Base-by-base conservation (phyloP, 1,140 invertebrate species). In the Octopus sinensis region DNA sequence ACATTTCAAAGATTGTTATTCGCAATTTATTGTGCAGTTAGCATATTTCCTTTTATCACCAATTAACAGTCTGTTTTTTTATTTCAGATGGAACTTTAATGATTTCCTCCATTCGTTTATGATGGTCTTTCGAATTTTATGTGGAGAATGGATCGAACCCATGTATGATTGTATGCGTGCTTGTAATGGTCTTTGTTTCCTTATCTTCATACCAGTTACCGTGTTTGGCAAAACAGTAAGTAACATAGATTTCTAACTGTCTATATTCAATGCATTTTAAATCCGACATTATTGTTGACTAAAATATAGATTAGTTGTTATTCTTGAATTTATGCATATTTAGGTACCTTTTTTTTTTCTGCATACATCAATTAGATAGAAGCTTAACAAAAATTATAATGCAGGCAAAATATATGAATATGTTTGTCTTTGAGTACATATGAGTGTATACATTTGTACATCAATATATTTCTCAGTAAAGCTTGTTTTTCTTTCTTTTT, bases 131-230 rank as follows among this genome's bases (percentile, higher is more conserved):
- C 94, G 98, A 82, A 96, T 99, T 79, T 92, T 99, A 30, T 99
- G 97, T 92, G 98, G 97, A 88, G 97, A 99, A 92, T 99, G 97
- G 97, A 99, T 99, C 84, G 97, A 98, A 90, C 97, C 96, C 51
- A 96, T 98, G 94, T 99, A 97, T 96, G 97, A 98, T 89, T 99
- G 97, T 91, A 97, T 98, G 96, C 81, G 95, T 82, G 96, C 97
- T 68, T 95, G 94, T 81, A 96, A 97, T 88, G 88, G 89, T 82
- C 95, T 96, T 53, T 99, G 97, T 89, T 96, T 98, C 88, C 96
- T 96, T 56, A 98, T 99, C 93, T 98, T 99, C 92, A 92, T 99
- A 87, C 96, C 97, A 10, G 98, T 97, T 73, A 96, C 99, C 83
- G 96, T 99, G 87, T 96, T 99, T 91, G 97, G 97, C 86, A 98